phyloP scores from a whole-genome alignment of 1,140 invertebrate genomes.

The Ips nitidus region DNA sequence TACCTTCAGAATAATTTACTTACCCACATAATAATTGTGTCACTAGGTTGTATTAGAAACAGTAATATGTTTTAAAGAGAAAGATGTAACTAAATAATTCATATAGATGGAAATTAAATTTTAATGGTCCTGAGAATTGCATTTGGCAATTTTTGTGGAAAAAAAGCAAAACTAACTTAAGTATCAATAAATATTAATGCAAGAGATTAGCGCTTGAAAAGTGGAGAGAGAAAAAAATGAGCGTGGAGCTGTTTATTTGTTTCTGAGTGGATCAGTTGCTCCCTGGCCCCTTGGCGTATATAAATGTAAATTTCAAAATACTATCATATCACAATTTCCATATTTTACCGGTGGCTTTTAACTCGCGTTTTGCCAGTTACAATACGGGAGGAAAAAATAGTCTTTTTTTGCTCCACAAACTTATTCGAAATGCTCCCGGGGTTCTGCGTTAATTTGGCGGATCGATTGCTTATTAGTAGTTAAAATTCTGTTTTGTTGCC shows the following conservation, averaged over 20 bases:
- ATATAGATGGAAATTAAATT: too few species aligned
- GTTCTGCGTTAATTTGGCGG: neutral
- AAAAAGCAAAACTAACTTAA: neutral
- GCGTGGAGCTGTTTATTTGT: slow-evolving; percentile 15
- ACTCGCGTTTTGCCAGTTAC: neutral
- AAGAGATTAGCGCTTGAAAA: slow-evolving; percentile 2
- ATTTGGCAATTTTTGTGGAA: neutral
- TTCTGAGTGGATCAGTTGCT: slow-evolving; percentile 6
- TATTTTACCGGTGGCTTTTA: neutral
- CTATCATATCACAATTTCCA: slow-evolving; percentile 13
- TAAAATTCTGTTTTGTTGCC: neutral
- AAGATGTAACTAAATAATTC: too few species aligned
- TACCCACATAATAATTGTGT: too few species aligned
- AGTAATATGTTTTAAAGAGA: too few species aligned
- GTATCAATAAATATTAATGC: slow-evolving; percentile 24
- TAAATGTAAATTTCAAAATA: slow-evolving; percentile 22
- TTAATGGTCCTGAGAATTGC: too few species aligned
- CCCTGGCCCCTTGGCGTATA: slow-evolving; percentile 15
- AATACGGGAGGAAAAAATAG: neutral
- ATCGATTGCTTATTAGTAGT: neutral
- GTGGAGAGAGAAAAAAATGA: neutral
- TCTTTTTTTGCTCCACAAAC: neutral
- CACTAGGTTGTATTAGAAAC: too few species aligned
- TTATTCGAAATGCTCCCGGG: neutral
- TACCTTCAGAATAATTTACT: too few species aligned